phyloP scores from a whole-genome alignment of 1,140 invertebrate species.

The Heliconius eleuchia region DNA sequence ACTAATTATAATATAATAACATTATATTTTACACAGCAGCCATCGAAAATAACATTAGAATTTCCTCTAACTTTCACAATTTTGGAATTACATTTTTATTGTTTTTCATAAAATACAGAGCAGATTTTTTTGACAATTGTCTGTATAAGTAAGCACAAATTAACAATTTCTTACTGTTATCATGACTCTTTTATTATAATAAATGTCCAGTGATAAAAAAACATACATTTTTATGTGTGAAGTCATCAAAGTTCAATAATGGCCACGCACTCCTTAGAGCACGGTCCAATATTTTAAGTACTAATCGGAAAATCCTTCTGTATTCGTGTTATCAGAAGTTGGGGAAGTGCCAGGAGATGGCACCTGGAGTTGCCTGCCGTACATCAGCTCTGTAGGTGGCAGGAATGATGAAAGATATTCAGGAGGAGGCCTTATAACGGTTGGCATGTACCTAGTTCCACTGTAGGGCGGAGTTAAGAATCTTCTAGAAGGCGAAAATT shows the following conservation, averaged over 20 bases:
- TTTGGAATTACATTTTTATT: not conserved
- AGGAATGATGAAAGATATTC: constrained; percentile 76
- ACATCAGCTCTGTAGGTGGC: constrained; percentile 75
- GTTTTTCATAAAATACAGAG: not conserved
- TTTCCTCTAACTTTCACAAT: not conserved
- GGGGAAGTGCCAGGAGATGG: constrained; percentile 77
- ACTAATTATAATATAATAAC: not conserved
- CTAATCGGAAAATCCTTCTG: constrained; percentile 79
- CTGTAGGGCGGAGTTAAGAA: constrained; percentile 90
- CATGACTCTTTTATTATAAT: not conserved
- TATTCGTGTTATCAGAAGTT: constrained; percentile 78
- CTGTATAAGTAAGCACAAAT: not conserved
- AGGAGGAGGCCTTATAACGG: constrained; percentile 86
- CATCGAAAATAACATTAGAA: not conserved
- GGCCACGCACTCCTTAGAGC: constrained; percentile 40
- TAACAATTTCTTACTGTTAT: not conserved
- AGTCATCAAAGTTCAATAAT: not conserved
- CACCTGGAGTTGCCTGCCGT: constrained; percentile 69
- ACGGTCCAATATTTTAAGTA: constrained; percentile 61
- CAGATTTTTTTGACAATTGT: not conserved
- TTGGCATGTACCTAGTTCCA: constrained; percentile 90
- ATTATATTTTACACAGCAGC: not conserved
- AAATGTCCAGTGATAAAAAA: not conserved
- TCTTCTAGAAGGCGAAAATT: constrained; percentile 82
- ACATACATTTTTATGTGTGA: not conserved